Evolutionary conservation across 2,113 vertebrate genomes (phyloP).

Genomic region (Pomatostomus ruficeps): DNA sequence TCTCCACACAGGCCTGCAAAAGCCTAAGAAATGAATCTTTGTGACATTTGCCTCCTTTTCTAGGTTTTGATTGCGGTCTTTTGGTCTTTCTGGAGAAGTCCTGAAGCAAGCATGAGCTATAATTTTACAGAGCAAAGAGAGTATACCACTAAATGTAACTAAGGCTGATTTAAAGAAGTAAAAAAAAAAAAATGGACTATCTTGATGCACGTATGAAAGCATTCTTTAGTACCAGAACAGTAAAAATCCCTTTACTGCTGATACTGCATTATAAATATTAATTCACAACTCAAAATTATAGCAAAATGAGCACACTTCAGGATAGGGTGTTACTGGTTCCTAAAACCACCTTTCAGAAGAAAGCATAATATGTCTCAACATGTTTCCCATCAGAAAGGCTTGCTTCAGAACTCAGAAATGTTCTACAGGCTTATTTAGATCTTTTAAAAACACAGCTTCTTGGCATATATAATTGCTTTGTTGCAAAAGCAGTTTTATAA

Average conservation of each 20-base stretch:
- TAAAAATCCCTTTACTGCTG: not conserved
- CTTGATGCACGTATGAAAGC: not conserved
- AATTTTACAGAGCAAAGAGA: not conserved
- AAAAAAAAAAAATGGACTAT: not conserved
- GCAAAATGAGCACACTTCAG: not conserved
- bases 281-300: not conserved
- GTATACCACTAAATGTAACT: not conserved
- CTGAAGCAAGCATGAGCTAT: not conserved
- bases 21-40: not conserved
- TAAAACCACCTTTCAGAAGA: not conserved
- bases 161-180: not conserved
- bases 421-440: not conserved
- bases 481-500: constrained; percentile 18
- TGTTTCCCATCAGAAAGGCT: constrained; percentile 4
- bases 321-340: not conserved
- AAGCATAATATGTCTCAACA: not conserved
- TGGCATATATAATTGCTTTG: constrained; percentile 3
- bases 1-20: not conserved
- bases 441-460: not conserved
- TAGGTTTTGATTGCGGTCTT: not conserved
- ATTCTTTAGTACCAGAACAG: not conserved
- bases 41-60: not conserved
- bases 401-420: not conserved
- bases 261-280: not conserved
- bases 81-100: not conserved